Evolutionary conservation across 2,888 invertebrate species (phyloP).

Genomic region (Cephus rjabovi): DNA sequence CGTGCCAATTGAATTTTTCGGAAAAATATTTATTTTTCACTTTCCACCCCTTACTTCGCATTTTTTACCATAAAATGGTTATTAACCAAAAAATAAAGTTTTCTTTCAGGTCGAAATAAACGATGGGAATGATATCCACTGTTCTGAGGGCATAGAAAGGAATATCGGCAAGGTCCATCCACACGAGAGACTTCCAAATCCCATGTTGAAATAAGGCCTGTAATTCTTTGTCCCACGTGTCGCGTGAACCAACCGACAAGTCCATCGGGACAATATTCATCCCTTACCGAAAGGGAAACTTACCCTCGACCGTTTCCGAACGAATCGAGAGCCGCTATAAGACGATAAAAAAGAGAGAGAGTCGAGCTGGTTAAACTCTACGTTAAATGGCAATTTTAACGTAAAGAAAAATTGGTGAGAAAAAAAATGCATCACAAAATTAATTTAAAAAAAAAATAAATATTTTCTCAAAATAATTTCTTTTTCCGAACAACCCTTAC

Average conservation of each 20-base stretch:
- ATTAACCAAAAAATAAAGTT: too few relatives aligned
- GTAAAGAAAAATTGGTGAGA: neutral
- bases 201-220: neutral
- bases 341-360: neutral
- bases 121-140: too few relatives aligned
- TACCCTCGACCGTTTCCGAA: neutral
- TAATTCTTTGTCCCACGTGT: neutral
- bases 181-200: too few relatives aligned
- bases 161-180: too few relatives aligned
- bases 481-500: neutral
- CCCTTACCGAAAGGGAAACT: neutral
- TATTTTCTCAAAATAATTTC: too few relatives aligned
- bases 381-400: neutral
- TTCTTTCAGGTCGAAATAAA: too few relatives aligned
- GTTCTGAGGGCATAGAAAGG: too few relatives aligned
- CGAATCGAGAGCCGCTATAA: neutral
- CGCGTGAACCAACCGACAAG: neutral
- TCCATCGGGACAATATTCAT: neutral
- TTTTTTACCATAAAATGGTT: too few relatives aligned
- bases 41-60: too few relatives aligned
- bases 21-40: too few relatives aligned
- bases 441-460: neutral
- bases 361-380: too few relatives aligned
- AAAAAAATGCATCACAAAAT: neutral
- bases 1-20: too few relatives aligned